A percentile compares a stretch with the other conserved stretches of the same genome.
Conservation (phyloP, 2,113 vertebrate genomes). For the Tinamus guttatus region DNA sequence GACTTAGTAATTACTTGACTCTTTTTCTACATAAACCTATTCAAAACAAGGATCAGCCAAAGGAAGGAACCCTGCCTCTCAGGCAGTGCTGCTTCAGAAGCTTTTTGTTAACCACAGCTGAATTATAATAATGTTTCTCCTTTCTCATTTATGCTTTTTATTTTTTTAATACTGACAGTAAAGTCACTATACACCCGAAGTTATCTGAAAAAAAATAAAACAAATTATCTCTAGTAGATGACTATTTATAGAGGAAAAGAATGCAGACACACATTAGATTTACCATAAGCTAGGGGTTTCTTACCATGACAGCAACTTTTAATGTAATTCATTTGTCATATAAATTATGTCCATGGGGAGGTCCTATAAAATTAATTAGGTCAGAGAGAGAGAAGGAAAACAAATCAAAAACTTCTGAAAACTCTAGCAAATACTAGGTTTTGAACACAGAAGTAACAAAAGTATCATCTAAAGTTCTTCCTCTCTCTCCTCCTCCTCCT, state of each 20-base stretch:
- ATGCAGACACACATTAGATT: slow-evolving; percentile 30
- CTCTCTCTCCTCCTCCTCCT: not conserved
- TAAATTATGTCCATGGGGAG: slow-evolving; percentile 42
- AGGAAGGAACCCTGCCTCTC: not conserved
- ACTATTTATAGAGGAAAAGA: not conserved
- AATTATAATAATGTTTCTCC: not conserved
- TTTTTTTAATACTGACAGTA: slow-evolving; percentile 8
- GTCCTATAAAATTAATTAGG: slow-evolving; percentile 60
- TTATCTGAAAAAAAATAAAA: not conserved
- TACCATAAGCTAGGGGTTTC: slow-evolving; percentile 43
- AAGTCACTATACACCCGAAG: not conserved
- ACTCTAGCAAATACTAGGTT: slow-evolving; percentile 28
- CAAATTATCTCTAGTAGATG: not conserved
- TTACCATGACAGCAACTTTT: slow-evolving; percentile 42
- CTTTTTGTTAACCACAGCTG: not conserved
- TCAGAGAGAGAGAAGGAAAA: slow-evolving; percentile 57
- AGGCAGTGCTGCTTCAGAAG: not conserved
- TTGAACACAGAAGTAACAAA: slow-evolving; percentile 10
- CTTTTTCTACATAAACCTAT: not conserved
- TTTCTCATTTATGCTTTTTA: not conserved
- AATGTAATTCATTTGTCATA: slow-evolving; percentile 60
- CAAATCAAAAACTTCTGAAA: slow-evolving; percentile 51
- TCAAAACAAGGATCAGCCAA: not conserved
- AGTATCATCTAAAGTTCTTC: not conserved
- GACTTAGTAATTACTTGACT: not conserved